phyloP scores from a whole-genome alignment of 2,113 vertebrate genomes.

The Ranitomeya imitator region DNA sequence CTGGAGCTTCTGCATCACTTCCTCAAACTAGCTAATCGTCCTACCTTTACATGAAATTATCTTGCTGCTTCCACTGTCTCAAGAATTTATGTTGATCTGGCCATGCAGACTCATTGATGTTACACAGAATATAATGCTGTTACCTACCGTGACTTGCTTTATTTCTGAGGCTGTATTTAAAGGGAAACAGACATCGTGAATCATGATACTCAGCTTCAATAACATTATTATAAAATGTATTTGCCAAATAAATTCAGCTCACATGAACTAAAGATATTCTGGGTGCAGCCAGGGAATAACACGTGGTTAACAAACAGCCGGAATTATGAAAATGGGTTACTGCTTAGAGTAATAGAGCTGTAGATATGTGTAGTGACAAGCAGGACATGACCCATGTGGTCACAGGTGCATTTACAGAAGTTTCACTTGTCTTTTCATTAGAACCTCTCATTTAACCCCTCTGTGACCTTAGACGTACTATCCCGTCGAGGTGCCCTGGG shows the following conservation, averaged over 20 bases:
- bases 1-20: conserved; percentile 54
- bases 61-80: conserved; percentile 44
- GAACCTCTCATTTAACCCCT: no score
- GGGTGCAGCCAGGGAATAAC: neutral
- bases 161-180: conserved; percentile 16
- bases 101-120: conserved; percentile 7
- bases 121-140: conserved; percentile 3
- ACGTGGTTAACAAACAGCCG: neutral
- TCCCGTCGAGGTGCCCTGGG: no score
- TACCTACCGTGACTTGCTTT: conserved; percentile 1
- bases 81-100: conserved; percentile 44
- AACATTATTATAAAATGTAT: neutral
- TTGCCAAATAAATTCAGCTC: neutral
- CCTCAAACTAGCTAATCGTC: conserved; percentile 44
- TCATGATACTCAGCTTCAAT: neutral
- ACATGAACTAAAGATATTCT: neutral
- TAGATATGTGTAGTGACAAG: no score
- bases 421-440: no score
- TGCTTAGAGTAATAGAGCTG: neutral
- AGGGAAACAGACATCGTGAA: neutral
- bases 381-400: no score
- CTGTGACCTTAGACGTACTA: no score
- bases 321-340: neutral
- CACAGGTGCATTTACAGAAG: no score
- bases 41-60: conserved; percentile 55